A percentile compares a stretch with the other conserved stretches of the same genome.
These are phyloP conservation scores for Eonycteris spelaea DNA, from an alignment of 2,113 vertebrate genomes.

Conservation along the genomic window DNA sequence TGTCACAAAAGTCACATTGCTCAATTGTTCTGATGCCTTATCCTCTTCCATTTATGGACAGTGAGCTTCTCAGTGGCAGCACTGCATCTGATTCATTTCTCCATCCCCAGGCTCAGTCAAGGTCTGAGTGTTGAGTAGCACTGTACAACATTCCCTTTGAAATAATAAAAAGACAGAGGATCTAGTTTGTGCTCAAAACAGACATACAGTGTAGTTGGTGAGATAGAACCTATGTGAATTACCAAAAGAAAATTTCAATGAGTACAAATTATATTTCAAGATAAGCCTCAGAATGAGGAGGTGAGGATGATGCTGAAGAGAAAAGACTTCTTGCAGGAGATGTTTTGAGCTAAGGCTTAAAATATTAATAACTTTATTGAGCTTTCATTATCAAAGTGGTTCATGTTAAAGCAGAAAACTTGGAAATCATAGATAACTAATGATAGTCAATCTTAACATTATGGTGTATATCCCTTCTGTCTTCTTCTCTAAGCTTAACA, in stretches of 20 bases:
- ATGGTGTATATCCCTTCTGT: neutral
- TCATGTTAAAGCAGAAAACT: neutral
- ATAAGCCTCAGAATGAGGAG: neutral
- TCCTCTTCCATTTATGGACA: neutral
- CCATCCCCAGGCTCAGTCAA: neutral
- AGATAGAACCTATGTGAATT: neutral
- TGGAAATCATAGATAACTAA: neutral
- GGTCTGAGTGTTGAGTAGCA: neutral
- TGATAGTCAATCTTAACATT: neutral
- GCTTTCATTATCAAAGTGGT: constrained; percentile 22
- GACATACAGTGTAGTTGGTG: neutral
- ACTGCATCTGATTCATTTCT: neutral
- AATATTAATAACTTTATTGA: neutral
- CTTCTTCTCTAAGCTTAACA: constrained; percentile 6
- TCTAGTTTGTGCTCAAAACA: neutral
- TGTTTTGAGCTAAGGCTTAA: neutral
- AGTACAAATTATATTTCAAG: neutral
- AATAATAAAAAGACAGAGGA: neutral
- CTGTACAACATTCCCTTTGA: neutral
- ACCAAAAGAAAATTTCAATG: neutral
- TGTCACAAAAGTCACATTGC: neutral
- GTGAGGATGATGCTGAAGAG: neutral
- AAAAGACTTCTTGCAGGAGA: neutral
- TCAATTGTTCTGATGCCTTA: neutral
- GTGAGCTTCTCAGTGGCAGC: neutral